A percentile compares a stretch with the other conserved stretches of the same genome.
Conservation (phyloP, 2,113 vertebrate species). For the Pionites leucogaster region DNA sequence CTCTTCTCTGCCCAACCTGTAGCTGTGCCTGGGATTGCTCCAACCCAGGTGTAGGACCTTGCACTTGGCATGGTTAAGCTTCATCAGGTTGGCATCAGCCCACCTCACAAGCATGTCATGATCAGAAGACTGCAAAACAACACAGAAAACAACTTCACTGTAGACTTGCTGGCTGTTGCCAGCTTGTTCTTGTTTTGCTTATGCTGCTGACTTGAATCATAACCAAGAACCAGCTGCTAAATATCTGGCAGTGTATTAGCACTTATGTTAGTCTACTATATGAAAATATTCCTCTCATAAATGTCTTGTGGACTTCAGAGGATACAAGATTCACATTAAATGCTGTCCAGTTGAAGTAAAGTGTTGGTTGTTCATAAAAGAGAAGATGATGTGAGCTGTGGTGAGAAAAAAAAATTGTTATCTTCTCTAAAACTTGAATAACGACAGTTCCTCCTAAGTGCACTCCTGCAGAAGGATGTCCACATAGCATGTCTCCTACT, state of each 20-base stretch:
- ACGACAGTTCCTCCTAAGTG: background rate
- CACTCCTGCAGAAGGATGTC: background rate
- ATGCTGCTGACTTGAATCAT: background rate
- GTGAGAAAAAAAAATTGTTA: background rate
- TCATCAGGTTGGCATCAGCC: no score
- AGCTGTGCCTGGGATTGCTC: no score
- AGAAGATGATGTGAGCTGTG: background rate
- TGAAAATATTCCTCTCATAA: background rate
- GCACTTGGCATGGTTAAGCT: no score
- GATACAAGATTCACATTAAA: background rate
- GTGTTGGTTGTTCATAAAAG: background rate
- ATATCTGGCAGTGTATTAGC: background rate
- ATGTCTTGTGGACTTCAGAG: background rate
- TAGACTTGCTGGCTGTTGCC: background rate
- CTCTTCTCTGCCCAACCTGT: no score
- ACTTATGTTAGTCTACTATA: background rate
- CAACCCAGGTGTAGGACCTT: no score
- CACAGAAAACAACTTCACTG: background rate
- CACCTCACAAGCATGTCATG: background rate
- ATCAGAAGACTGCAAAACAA: slow-evolving; percentile 10
- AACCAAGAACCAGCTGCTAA: background rate
- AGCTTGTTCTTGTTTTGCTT: background rate
- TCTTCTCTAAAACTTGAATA: background rate
- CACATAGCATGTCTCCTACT: background rate
- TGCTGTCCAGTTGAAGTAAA: background rate